Evolutionary conservation across 2,888 invertebrate genomes (phyloP), one percentile per base, ranked within the genome.

Genomic region (Trypoxylon attenuatum): DNA sequence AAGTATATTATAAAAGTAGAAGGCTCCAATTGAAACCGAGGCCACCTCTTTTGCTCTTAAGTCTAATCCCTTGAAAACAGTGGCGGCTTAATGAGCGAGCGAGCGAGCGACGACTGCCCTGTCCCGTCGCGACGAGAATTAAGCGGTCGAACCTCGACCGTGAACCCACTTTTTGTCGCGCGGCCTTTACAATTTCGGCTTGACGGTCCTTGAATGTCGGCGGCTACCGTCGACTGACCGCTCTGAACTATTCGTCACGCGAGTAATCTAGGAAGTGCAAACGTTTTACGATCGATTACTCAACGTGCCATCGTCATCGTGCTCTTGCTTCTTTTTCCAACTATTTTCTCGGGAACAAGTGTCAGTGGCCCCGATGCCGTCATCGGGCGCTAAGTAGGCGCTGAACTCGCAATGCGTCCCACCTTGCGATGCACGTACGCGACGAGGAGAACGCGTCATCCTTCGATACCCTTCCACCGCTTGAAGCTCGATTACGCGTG

Each of bases 151-250:
- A 3, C 10, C n/a, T 15, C 41, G 71, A 58, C 69, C 77, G 46
- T 74, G 71, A 74, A 63, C 59, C 49, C 45, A 13, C 21, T 13
- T 46, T 53, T 53, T 66, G 53, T 33, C 2, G 5, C 18, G 3
- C 6, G 50, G 39, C 53, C 55, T 69, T 62, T 52, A 43, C 10
- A 43, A 57, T 64, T 69, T 58, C 52, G 45, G 23, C 27, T 42
- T 55, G 47, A 49, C 25, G 13, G 46, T 64, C 58, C 66, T 69
- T 76, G 54, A 50, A 62, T 42, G 50, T n/a, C n/a, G n/a, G n/a
- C n/a, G n/a, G n/a, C n/a, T n/a, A n/a, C n/a, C n/a, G n/a, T n/a
- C n/a, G n/a, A n/a, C n/a, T n/a, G n/a, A n/a, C n/a, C n/a, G n/a
- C n/a, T n/a, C n/a, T n/a, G n/a, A n/a, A n/a, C n/a, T n/a, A n/a